Conservation (phyloP, 2,797 vertebrate genomes). For the Pterois miles region DNA sequence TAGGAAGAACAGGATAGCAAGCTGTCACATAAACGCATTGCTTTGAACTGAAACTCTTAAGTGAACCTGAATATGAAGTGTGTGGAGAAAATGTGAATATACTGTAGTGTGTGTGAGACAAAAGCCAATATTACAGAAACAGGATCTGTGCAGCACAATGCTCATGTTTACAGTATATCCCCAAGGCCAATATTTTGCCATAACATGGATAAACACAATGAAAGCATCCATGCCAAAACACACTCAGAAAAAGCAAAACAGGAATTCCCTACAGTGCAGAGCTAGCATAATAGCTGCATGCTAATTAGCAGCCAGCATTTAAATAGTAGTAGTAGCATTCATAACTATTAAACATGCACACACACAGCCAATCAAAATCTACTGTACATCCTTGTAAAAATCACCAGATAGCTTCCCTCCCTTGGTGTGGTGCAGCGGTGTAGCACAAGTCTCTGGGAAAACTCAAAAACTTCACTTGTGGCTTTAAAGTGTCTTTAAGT, state of each 20-base stretch:
- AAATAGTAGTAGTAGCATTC: not conserved
- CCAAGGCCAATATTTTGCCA: not conserved
- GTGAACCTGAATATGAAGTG: not conserved
- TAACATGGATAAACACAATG: not conserved
- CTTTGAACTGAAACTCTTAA: constrained; percentile 5
- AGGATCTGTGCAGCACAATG: not conserved
- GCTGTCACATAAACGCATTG: constrained; percentile 19
- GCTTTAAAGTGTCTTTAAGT: not conserved
- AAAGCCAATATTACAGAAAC: not conserved
- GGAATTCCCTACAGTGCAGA: not conserved
- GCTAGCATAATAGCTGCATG: not conserved
- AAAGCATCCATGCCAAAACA: not conserved
- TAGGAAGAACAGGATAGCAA: constrained; percentile 21
- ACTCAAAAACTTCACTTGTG: not conserved
- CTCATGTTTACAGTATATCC: not conserved
- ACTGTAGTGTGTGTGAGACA: not conserved
- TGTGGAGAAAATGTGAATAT: not conserved
- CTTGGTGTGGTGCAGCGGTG: not conserved
- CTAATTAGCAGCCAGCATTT: not conserved
- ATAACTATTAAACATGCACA: not conserved
- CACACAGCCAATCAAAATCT: not conserved
- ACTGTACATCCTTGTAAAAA: not conserved
- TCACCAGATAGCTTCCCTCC: not conserved
- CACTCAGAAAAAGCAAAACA: not conserved
- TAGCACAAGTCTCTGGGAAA: not conserved